Conservation (phyloP, 2,888 invertebrate genomes). For the Protophormia terraenovae region DNA sequence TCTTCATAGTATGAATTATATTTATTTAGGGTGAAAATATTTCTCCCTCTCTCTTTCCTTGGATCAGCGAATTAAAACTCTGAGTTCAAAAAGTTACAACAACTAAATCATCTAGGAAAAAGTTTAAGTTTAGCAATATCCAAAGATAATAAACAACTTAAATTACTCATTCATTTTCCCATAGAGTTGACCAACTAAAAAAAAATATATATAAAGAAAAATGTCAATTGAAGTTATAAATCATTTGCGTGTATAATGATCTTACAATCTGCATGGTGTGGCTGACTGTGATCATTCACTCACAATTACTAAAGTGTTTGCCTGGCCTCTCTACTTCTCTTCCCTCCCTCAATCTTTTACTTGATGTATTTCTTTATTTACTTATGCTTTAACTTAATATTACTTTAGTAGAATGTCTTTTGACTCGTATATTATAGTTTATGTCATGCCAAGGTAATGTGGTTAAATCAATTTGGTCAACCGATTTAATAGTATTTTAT, state of each 20-base stretch:
- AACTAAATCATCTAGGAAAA: no score
- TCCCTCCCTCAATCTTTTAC: neutral
- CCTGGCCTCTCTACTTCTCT: neutral
- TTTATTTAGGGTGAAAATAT: neutral
- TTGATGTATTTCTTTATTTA: neutral
- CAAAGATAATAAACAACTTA: neutral
- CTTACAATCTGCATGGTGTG: constrained; percentile 44
- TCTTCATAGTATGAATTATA: neutral
- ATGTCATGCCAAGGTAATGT: constrained; percentile 55
- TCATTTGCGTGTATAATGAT: constrained; percentile 61
- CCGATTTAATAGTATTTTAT: constrained; percentile 36
- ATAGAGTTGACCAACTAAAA: neutral
- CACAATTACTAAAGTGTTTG: constrained; percentile 20
- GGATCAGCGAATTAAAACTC: no score
- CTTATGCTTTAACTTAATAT: constrained; percentile 4
- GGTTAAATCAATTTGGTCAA: constrained; percentile 49
- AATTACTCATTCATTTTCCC: neutral
- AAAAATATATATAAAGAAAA: no score
- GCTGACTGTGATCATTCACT: constrained; percentile 31
- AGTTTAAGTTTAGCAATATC: no score
- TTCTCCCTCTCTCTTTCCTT: no score
- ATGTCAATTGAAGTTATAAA: constrained; percentile 56
- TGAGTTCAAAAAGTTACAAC: no score
- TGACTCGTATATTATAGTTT: no score
- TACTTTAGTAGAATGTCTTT: no score